These are phyloP conservation scores for Lamellibrachia satsuma DNA, from an alignment of 2,888 invertebrate species.

Conservation along the genomic window DNA sequence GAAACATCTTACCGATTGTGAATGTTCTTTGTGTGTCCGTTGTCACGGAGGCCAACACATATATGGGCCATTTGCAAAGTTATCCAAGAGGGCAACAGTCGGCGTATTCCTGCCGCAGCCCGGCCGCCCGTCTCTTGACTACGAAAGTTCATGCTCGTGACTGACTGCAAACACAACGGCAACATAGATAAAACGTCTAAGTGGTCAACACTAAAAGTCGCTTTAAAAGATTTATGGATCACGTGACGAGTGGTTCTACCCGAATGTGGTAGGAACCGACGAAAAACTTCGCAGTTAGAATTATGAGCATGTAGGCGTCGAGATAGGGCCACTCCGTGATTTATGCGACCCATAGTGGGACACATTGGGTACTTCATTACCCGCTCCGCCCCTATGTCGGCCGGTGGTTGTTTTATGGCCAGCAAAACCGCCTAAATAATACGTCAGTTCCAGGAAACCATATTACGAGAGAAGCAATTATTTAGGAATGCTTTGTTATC, in stretches of 20 bases:
- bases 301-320: background rate
- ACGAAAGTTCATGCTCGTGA: background rate
- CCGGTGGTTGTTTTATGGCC: background rate
- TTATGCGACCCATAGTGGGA: background rate
- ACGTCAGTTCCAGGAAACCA: background rate
- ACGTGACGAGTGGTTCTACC: background rate
- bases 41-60: background rate
- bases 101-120: background rate
- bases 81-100: background rate
- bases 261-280: background rate
- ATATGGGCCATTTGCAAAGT: background rate
- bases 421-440: background rate
- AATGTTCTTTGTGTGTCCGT: background rate
- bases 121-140: background rate
- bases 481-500: background rate
- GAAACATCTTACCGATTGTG: background rate
- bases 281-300: background rate
- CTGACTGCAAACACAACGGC: background rate
- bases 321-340: background rate
- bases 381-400: background rate
- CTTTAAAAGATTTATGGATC: constrained; percentile 4
- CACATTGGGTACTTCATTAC: background rate
- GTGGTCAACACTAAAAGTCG: constrained; percentile 17
- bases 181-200: background rate
- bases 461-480: background rate